phyloP scores from a whole-genome alignment of 1,140 invertebrate genomes.

The Drosophila grimshawi region DNA sequence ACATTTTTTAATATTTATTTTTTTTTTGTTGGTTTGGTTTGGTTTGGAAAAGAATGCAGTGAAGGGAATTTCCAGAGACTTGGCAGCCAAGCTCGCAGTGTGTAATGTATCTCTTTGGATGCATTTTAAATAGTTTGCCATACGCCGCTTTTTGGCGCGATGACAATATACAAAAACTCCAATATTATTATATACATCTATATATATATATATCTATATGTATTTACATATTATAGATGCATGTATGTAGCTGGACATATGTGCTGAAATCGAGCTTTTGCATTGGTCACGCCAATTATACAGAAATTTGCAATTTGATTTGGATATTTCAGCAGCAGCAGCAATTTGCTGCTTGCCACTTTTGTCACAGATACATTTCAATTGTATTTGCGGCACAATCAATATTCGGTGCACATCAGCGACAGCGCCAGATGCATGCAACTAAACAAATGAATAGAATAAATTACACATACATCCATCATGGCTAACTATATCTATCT shows the following conservation, averaged over 20 bases:
- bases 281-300: conserved; percentile 74
- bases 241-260: conserved; percentile 10
- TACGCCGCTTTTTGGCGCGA: conserved; percentile 68
- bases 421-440: too few relatives aligned
- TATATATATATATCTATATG: conserved; percentile 9
- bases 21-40: neutral
- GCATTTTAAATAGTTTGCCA: conserved; percentile 75
- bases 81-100: conserved; percentile 73
- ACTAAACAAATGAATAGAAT: too few relatives aligned
- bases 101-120: conserved; percentile 80
- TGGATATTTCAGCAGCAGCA: conserved; percentile 73
- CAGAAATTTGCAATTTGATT: conserved; percentile 69
- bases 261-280: conserved; percentile 60
- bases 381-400: conserved; percentile 57
- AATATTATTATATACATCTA: neutral
- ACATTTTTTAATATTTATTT: too few relatives aligned
- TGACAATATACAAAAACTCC: conserved; percentile 59
- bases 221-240: conserved; percentile 4
- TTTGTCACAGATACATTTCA: conserved; percentile 31
- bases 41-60: conserved; percentile 80
- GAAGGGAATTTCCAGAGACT: conserved; percentile 80
- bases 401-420: conserved; percentile 35
- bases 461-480: too few relatives aligned
- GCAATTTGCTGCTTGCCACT: conserved; percentile 28
- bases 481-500: too few relatives aligned